These are phyloP conservation scores for Ctenicera cuprea DNA, from an alignment of 2,888 invertebrate species.

Conservation along the genomic window DNA sequence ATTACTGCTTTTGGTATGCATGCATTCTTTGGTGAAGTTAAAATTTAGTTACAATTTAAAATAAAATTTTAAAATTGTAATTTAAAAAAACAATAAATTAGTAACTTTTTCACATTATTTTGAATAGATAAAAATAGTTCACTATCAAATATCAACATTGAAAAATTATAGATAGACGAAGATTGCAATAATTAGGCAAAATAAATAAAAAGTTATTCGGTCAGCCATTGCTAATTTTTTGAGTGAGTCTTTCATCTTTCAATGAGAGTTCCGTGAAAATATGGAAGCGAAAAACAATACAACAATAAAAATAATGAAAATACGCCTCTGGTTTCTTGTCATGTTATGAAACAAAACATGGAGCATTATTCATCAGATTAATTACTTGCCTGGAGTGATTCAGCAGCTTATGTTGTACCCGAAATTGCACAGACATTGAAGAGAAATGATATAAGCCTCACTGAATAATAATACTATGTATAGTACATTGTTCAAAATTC, in stretches of 20 bases:
- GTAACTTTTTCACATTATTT: no score
- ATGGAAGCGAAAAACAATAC: background rate
- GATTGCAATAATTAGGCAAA: no score
- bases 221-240: no score
- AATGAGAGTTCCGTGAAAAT: background rate
- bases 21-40: no score
- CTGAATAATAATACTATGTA: background rate
- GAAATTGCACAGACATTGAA: conserved; percentile 1
- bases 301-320: background rate
- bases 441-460: conserved; percentile 6
- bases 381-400: conserved; percentile 18
- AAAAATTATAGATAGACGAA: no score
- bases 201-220: no score
- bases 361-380: conserved; percentile 26
- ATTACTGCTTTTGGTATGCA: background rate
- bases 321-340: background rate
- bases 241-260: no score
- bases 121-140: no score
- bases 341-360: conserved; percentile 1
- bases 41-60: no score
- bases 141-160: no score
- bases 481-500: background rate
- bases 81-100: no score
- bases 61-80: no score
- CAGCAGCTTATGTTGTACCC: conserved; percentile 10